phyloP scores from a whole-genome alignment of 2,888 invertebrate genomes.

The Sinodicranocentrus sp. region DNA sequence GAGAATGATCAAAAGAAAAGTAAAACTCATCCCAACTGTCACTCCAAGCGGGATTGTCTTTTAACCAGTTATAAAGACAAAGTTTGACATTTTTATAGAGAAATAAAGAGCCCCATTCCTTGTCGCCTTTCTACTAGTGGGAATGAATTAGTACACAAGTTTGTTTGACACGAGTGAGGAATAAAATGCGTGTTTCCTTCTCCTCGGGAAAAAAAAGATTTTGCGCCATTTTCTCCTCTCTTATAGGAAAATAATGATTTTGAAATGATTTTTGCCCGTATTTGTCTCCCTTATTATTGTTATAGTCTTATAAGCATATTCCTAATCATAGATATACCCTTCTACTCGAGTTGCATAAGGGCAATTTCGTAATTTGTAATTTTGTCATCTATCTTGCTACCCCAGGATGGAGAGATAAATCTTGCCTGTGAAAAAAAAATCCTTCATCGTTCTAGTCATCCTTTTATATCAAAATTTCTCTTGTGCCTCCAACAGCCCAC shows the following conservation, averaged over 20 bases:
- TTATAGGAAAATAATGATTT: background rate
- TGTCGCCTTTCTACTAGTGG: background rate
- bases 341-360: too few species aligned
- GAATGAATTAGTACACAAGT: background rate
- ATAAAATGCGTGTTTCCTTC: background rate
- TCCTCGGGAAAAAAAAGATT: background rate
- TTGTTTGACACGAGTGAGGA: background rate
- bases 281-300: slow-evolving; percentile 17
- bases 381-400: slow-evolving; percentile 7
- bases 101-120: too few species aligned
- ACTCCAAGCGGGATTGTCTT: too few species aligned
- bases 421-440: background rate
- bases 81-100: too few species aligned
- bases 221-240: background rate
- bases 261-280: slow-evolving; percentile 27
- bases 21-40: too few species aligned
- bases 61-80: too few species aligned
- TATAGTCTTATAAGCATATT: background rate
- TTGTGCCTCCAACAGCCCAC: too few species aligned
- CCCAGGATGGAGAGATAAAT: background rate
- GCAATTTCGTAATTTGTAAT: slow-evolving; percentile 11
- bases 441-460: background rate
- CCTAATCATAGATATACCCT: too few species aligned
- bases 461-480: too few species aligned
- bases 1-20: too few species aligned